Evolutionary conservation across 2,888 invertebrate species (phyloP).

Genomic region (Cerastoderma edule): DNA sequence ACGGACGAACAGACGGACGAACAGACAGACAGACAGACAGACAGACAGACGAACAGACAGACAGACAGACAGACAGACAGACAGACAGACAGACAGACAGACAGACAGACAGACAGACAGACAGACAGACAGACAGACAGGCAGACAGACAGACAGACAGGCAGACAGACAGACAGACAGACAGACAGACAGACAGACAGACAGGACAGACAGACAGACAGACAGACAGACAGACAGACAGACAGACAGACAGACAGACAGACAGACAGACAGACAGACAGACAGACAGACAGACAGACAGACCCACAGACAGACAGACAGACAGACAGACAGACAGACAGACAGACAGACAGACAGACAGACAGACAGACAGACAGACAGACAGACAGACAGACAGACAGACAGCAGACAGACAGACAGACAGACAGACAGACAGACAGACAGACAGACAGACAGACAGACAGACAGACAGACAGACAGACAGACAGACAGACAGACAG

Average conservation of each 20-base stretch:
- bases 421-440: no score
- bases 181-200: constrained; percentile 42
- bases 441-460: no score
- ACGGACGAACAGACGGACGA: constrained; percentile 24
- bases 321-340: constrained; percentile 40
- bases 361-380: constrained; percentile 27
- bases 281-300: constrained; percentile 45
- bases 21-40: constrained; percentile 24
- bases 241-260: constrained; percentile 36
- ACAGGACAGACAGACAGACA: constrained; percentile 34
- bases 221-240: constrained; percentile 41
- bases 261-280: constrained; percentile 41
- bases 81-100: constrained; percentile 39
- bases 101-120: constrained; percentile 35
- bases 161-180: constrained; percentile 34
- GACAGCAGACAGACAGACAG: background rate
- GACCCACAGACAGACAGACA: constrained; percentile 42
- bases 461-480: no score
- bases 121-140: constrained; percentile 33
- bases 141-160: constrained; percentile 40
- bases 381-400: background rate
- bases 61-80: constrained; percentile 34
- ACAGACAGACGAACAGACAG: constrained; percentile 23
- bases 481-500: no score
- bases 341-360: constrained; percentile 37